Conservation (phyloP, 2,113 vertebrate genomes). For the Melierax canorus region DNA sequence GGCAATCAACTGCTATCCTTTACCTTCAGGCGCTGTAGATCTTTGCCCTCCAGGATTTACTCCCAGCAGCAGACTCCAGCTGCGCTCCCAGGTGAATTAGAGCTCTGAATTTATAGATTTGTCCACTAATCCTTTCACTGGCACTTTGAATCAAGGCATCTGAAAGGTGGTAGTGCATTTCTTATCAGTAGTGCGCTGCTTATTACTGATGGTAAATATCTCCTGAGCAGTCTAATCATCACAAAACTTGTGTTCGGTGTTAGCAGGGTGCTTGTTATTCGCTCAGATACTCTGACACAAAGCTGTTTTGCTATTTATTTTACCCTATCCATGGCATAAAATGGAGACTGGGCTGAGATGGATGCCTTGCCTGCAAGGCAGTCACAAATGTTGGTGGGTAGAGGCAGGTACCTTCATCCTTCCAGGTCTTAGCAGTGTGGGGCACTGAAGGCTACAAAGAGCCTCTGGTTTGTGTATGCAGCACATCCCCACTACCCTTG, state of each 20-base stretch:
- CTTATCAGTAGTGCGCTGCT: rapidly evolving
- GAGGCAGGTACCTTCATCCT: neutral
- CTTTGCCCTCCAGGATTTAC: neutral
- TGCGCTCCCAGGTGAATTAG: neutral
- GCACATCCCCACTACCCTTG: neutral
- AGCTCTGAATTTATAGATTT: neutral
- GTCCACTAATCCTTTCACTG: neutral
- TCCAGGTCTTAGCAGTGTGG: neutral
- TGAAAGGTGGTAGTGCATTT: neutral
- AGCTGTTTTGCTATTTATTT: neutral
- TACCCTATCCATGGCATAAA: neutral
- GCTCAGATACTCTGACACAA: neutral
- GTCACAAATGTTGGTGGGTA: neutral
- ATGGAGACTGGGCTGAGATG: neutral
- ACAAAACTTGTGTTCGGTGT: neutral
- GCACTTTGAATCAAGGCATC: neutral
- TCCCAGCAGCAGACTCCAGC: neutral
- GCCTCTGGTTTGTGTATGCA: neutral
- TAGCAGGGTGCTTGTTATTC: neutral
- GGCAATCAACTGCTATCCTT: neutral
- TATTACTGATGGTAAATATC: neutral
- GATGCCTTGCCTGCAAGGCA: neutral
- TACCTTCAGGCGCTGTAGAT: neutral
- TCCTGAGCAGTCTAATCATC: neutral
- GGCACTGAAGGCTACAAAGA: neutral